Evolutionary conservation across 2,113 vertebrate species (phyloP), one percentile per base, ranked within the genome.

Genomic region (Aldabrachelys gigantea): DNA sequence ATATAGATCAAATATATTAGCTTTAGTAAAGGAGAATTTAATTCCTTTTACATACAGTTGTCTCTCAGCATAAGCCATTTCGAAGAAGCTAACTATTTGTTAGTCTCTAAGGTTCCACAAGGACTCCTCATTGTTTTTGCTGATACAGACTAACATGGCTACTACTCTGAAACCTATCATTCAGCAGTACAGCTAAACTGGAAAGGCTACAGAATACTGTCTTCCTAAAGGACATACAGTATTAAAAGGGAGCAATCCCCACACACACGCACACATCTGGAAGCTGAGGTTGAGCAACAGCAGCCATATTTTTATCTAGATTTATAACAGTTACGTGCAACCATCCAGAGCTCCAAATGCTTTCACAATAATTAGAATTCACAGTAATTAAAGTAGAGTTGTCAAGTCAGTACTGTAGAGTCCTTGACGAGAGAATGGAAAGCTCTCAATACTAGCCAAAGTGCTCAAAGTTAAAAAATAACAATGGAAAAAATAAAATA

Each of bases 11-110:
- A 89, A 89, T 19, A 53, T n/a, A 93, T 94, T 84, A 87, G 53
- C 54, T 88, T 90, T 92, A 97, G 62, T 75, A 93, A 84, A n/a
- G 90, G 59, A 87, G 92, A 89, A 75, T 89, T 92, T 27, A 31
- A 65, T 96, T 89, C 87, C 13, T 25, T 84, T 65, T 16, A 52
- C 29, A 93, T 52, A 38, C 89, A 91, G 16, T 19, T 91, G n/a
- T 50, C 59, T 87, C 69, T 82, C 38, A 14, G 16, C 10, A 6
- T 35, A 22, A 84, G n/a, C n/a, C 0, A 38, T 82, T 91, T 93
- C 86, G 87, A 54, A 88, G 59, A 56, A 22, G 59, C 65, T 35
- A 54, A 54, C 21, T 53, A 53, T 52, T 52, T 52, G 52, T 52
- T 50, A 50, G 50, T 50, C 50, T 54, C 53, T 54, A 54, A 22